Base-by-base conservation (phyloP, 2,888 invertebrate species). In the Octodonta nipae region DNA sequence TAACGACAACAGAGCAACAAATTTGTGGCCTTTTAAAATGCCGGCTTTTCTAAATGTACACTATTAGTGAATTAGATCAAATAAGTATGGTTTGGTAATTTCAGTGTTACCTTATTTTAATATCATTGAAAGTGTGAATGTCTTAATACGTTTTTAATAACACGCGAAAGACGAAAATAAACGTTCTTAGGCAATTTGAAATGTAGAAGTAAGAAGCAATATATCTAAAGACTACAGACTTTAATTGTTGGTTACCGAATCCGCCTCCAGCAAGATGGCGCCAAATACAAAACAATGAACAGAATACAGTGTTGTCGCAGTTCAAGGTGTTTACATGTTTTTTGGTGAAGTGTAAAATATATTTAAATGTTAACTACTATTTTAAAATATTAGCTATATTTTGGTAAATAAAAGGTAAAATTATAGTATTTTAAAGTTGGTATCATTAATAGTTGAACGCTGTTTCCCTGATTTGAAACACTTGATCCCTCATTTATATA, bases 191-290 rank as follows among this genome's bases (percentile, higher is more conserved):
- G 12, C 15, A 10, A 28, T 33, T 28, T 32, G 37, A 43, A 40
- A 35, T 37, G 38, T 38, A 36, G 34, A 35, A 39, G 41, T 45
- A 43, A 47, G 43, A 41, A 46, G 54, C 54, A 53, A 56, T 57
- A 56, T 56, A 56, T 57, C 56, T 56, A 54, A 49, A 51, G 47
- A 53, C 50, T 30, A 30, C 53, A 54, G 55, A 54, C 54, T 47
- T 53, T 59, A 59, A 59, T 59, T 58, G 57, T 55, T 41, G 52
- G 57, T 54, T 56, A 47, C 50, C 42, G 46, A 44, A 45, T 45
- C 37, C 39, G 55, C 58, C 56, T 35, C 44, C 34, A 51, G 60
- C 57, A 49, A 56, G 54, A 58, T 60, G 60, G 60, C 60, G 58
- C 60, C 60, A 58, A 56, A 59, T 58, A 57, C 44, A 47, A 55